Percentiles rank a stretch among this genome's conserved stretches.
Evolutionary conservation across 2,113 vertebrate species (phyloP).

Genomic region (Formicarius rufipectus): DNA sequence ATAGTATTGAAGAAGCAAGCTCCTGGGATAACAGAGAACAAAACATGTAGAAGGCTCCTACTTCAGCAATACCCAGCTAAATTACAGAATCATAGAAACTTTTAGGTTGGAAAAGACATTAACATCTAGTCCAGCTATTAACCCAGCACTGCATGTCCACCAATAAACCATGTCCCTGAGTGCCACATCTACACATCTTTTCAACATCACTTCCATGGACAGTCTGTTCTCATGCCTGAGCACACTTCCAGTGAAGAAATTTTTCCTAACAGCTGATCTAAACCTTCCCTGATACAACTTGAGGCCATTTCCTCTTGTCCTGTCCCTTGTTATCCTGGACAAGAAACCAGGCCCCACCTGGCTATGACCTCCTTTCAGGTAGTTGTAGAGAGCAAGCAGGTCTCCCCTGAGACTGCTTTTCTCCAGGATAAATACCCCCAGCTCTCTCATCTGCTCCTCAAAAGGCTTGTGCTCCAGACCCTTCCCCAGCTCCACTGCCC

Average conservation of each 20-base stretch:
- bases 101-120: neutral
- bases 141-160: neutral
- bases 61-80: neutral
- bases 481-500: neutral
- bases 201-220: neutral
- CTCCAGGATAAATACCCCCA: neutral
- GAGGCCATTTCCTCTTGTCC: neutral
- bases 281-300: neutral
- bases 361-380: neutral
- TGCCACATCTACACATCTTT: neutral
- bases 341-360: neutral
- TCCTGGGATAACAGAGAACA: neutral
- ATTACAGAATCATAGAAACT: neutral
- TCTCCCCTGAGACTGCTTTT: neutral
- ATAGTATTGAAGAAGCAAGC: neutral
- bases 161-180: neutral
- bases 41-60: neutral
- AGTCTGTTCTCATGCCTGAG: neutral
- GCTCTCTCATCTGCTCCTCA: neutral
- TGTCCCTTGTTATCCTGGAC: neutral
- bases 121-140: neutral
- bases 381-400: neutral
- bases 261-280: neutral
- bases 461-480: neutral
- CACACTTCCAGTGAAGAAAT: neutral